Conservation (phyloP, 2,113 vertebrate genomes). For the Psilopsiagon aymara region DNA sequence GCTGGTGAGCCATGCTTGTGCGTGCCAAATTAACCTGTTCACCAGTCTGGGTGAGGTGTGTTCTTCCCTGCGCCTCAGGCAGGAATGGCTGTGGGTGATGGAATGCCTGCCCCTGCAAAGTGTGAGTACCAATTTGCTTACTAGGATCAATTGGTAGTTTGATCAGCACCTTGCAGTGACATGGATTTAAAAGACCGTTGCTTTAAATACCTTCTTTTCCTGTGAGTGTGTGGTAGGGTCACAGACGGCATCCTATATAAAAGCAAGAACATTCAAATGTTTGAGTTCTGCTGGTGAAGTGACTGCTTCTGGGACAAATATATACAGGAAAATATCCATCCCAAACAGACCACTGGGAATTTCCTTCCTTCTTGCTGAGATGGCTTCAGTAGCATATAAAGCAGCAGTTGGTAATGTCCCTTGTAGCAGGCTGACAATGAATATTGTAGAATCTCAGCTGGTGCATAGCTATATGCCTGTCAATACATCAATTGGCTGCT, state of each 20-base stretch:
- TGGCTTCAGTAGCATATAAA: background rate
- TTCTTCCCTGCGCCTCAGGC: background rate
- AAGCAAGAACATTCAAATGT: background rate
- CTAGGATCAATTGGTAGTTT: background rate
- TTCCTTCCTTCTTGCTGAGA: background rate
- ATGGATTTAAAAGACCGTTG: background rate
- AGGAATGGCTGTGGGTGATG: fast-evolving
- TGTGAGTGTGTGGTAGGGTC: background rate
- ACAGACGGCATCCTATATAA: background rate
- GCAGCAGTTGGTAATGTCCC: background rate
- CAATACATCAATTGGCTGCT: background rate
- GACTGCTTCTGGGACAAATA: background rate
- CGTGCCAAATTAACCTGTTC: fast-evolving
- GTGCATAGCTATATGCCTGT: background rate
- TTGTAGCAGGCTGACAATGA: background rate
- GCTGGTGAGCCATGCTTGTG: background rate
- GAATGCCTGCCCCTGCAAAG: too few species aligned
- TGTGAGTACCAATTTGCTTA: background rate
- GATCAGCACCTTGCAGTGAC: background rate
- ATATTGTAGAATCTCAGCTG: background rate
- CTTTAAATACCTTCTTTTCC: background rate
- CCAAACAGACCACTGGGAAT: background rate
- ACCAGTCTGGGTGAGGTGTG: too few species aligned
- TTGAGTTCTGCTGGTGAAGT: background rate
- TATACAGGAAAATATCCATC: background rate